Evolutionary conservation across 2,113 vertebrate genomes (phyloP).

Genomic region (Barnardius zonarius): DNA sequence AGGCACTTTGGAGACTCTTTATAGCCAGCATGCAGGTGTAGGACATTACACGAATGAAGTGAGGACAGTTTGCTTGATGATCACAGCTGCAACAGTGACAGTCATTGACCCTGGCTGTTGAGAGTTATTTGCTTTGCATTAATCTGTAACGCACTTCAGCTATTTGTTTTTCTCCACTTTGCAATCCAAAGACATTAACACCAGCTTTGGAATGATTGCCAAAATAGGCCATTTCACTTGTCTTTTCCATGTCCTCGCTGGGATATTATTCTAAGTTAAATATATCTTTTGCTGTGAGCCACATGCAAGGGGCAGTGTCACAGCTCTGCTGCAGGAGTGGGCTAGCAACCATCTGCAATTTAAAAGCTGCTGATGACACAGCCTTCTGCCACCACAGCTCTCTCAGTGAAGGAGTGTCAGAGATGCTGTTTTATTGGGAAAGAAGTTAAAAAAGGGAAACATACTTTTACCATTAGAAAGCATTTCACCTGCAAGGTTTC

Average conservation of each 20-base stretch:
- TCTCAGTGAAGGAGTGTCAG: neutral
- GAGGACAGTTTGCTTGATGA: slow-evolving; percentile 17
- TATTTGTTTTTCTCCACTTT: slow-evolving; percentile 54
- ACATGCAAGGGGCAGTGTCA: neutral
- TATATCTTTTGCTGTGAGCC: neutral
- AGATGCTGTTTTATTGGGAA: neutral
- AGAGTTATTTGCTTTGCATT: slow-evolving; percentile 57
- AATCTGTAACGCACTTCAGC: slow-evolving; percentile 33
- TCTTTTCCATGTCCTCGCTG: neutral
- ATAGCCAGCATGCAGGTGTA: slow-evolving; percentile 30
- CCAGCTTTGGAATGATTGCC: slow-evolving; percentile 30
- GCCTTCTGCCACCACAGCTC: neutral
- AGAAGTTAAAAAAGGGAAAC: neutral
- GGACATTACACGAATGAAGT: slow-evolving; percentile 26
- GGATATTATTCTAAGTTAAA: slow-evolving; percentile 27
- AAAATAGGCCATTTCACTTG: slow-evolving; percentile 3
- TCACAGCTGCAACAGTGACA: slow-evolving; percentile 44
- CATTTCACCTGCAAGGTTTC: neutral
- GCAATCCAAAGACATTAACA: slow-evolving; percentile 24
- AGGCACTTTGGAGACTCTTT: slow-evolving; percentile 22
- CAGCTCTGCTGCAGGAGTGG: neutral
- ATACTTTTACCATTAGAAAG: neutral
- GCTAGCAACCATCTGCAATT: slow-evolving; percentile 1
- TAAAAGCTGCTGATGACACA: neutral
- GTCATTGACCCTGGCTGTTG: slow-evolving; percentile 40